Conservation (phyloP, 1,140 invertebrate species). For the Acromyrmex charruanus region DNA sequence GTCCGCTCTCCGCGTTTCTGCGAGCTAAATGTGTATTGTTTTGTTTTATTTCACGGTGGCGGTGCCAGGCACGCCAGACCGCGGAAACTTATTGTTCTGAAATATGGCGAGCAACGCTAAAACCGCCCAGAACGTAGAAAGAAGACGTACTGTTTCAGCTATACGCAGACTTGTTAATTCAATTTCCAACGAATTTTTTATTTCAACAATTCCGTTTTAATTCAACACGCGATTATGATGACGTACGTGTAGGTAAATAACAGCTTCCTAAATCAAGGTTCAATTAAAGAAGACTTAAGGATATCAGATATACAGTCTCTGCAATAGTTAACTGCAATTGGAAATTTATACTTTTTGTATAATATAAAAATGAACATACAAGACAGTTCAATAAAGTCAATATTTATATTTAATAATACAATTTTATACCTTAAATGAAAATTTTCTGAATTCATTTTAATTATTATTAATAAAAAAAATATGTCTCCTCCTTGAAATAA, state of each 20-base stretch:
- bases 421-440: too few species aligned
- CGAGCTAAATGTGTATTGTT: slow-evolving; percentile 79
- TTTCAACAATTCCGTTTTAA: slow-evolving; percentile 1
- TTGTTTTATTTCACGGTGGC: slow-evolving; percentile 81
- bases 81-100: slow-evolving; percentile 72
- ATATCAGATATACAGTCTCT: not conserved
- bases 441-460: too few species aligned
- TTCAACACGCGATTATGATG: not conserved
- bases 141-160: not conserved
- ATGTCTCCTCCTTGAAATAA: too few species aligned
- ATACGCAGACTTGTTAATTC: not conserved
- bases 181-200: not conserved
- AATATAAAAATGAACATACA: too few species aligned
- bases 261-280: too few species aligned
- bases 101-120: slow-evolving; percentile 71
- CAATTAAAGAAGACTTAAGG: not conserved
- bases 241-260: not conserved
- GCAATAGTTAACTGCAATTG: too few species aligned
- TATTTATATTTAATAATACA: too few species aligned
- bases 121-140: not conserved
- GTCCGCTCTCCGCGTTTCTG: slow-evolving; percentile 56
- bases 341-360: too few species aligned
- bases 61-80: slow-evolving; percentile 74
- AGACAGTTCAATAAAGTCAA: too few species aligned
- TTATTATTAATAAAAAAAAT: too few species aligned